phyloP scores from a whole-genome alignment of 2,113 vertebrate genomes.

The Lethenteron camtschaticum region DNA sequence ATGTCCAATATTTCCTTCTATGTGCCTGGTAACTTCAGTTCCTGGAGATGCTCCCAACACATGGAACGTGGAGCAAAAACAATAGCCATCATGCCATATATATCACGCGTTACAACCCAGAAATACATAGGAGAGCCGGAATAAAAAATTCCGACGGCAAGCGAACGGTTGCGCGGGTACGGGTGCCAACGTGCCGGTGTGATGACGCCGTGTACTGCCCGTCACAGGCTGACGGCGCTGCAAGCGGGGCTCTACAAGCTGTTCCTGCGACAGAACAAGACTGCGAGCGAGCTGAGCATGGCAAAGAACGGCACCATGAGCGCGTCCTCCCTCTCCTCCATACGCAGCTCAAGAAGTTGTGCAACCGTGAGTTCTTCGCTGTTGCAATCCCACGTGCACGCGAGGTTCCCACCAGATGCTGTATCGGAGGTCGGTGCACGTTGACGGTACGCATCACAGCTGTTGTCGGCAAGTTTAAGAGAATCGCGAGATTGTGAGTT shows the following conservation, averaged over 20 bases:
- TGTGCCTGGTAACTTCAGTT: too few relatives aligned
- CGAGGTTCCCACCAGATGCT: background rate
- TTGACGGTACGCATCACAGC: background rate
- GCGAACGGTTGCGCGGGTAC: background rate
- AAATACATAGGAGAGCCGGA: background rate
- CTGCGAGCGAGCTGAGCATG: conserved; percentile 39
- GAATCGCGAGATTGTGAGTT: background rate
- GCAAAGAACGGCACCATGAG: conserved; percentile 33
- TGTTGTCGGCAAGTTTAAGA: background rate
- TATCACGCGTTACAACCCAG: background rate
- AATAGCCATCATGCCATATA: background rate
- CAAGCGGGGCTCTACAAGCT: conserved; percentile 59
- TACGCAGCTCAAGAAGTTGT: conserved; percentile 83
- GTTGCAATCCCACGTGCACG: background rate
- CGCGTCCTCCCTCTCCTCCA: conserved; percentile 84
- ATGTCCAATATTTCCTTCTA: too few relatives aligned
- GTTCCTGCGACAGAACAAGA: conserved; percentile 67
- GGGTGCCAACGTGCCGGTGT: background rate
- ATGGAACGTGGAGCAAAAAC: too few relatives aligned
- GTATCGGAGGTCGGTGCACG: background rate
- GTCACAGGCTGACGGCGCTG: conserved; percentile 52
- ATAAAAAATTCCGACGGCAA: background rate
- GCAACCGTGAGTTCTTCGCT: conserved; percentile 53
- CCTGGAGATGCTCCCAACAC: too few relatives aligned
- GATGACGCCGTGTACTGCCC: conserved; percentile 4